Percentiles rank a stretch among this genome's conserved stretches.
These are phyloP conservation scores for Diadophis punctatus DNA, from an alignment of 2,113 vertebrate genomes.

Conservation along the genomic window DNA sequence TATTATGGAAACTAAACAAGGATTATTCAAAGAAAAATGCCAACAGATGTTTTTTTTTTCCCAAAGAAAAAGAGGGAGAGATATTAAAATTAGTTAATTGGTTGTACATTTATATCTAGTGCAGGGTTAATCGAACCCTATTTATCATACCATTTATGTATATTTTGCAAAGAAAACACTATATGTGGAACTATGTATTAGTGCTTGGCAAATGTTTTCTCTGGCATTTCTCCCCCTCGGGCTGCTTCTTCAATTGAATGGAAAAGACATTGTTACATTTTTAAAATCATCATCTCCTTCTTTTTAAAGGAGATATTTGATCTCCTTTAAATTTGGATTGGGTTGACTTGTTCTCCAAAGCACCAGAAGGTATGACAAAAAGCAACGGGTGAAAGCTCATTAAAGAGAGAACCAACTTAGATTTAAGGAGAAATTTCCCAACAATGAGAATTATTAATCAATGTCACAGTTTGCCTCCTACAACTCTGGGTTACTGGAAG, in stretches of 20 bases:
- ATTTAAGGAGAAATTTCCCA: neutral
- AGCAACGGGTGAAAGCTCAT: neutral
- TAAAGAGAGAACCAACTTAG: neutral
- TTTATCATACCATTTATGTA: neutral
- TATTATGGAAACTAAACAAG: slow-evolving; percentile 65
- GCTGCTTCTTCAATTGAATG: neutral
- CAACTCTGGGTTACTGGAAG: neutral
- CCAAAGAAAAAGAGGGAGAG: neutral
- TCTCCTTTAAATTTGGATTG: neutral
- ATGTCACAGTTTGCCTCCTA: neutral
- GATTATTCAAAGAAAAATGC: slow-evolving; percentile 64
- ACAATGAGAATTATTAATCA: neutral
- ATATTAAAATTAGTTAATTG: slow-evolving; percentile 68
- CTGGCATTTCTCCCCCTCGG: neutral
- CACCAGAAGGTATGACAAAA: neutral
- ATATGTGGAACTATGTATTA: neutral
- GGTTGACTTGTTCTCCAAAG: neutral
- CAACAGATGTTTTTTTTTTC: slow-evolving; percentile 42
- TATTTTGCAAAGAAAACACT: slow-evolving; percentile 1
- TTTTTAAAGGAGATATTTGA: neutral
- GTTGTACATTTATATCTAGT: slow-evolving; percentile 57
- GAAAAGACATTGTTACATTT: neutral
- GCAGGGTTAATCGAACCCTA: slow-evolving; percentile 2
- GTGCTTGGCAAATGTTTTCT: neutral
- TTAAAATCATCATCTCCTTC: neutral